Evolutionary conservation across 1,140 invertebrate genomes (phyloP).

Genomic region (Yoshiicerus persimilis): DNA sequence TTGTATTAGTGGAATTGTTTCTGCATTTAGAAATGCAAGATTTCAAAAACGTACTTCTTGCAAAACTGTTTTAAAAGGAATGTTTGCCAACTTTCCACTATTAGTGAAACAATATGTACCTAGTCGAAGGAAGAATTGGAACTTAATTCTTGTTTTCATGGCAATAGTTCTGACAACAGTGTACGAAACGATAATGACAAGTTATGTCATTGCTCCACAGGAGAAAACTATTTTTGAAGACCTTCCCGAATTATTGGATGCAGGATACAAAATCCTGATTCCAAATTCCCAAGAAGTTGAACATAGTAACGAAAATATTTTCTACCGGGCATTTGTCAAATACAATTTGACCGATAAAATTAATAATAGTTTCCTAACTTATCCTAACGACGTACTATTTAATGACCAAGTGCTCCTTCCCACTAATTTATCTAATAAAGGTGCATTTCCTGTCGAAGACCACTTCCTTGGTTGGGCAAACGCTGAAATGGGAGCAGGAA

Average conservation of each 20-base stretch:
- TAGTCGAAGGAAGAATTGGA: background rate
- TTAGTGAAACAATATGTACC: background rate
- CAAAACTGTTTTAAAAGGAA: background rate
- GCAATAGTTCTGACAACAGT: background rate
- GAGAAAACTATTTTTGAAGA: background rate
- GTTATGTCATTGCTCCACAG: background rate
- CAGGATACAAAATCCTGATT: background rate
- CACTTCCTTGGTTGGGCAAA: background rate
- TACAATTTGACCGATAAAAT: background rate
- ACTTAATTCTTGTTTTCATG: background rate
- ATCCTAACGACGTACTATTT: background rate
- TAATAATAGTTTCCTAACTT: background rate
- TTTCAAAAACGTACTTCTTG: no score
- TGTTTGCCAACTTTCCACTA: background rate
- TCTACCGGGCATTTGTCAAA: background rate
- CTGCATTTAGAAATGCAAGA: background rate
- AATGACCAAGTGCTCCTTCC: background rate
- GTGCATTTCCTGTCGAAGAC: background rate
- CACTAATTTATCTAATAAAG: background rate
- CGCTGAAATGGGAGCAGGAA: background rate
- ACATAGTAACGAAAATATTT: background rate
- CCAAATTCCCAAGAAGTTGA: background rate
- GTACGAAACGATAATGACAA: background rate
- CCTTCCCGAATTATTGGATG: background rate
- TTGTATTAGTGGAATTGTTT: background rate